Evolutionary conservation across 2,113 vertebrate genomes (phyloP).

Genomic region (Okapia johnstoni): DNA sequence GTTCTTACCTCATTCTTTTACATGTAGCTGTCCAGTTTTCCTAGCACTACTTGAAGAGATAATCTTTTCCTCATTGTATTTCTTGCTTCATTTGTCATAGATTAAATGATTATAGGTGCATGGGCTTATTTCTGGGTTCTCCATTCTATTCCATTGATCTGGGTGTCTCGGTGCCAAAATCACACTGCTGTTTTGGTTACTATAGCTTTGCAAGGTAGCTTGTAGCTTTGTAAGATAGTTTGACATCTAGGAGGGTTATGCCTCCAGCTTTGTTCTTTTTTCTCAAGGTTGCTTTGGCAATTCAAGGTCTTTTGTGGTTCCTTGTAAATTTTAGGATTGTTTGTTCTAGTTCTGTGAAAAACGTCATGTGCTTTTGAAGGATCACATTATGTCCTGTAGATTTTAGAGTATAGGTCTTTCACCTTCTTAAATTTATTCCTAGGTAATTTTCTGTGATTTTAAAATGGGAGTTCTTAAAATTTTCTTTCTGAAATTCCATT

Average conservation of each 20-base stretch:
- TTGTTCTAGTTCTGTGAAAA: not conserved
- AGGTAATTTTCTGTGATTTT: not conserved
- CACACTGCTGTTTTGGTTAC: not conserved
- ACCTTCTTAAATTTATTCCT: not conserved
- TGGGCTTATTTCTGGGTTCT: not conserved
- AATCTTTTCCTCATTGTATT: not conserved
- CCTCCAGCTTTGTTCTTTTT: not conserved
- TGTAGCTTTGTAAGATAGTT: not conserved
- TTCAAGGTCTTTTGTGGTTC: not conserved
- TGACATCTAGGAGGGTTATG: not conserved
- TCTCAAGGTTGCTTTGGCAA: not conserved
- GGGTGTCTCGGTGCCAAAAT: not conserved
- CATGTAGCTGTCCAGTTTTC: not conserved
- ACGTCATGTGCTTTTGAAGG: not conserved
- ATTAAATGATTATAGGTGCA: not conserved
- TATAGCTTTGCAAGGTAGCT: not conserved
- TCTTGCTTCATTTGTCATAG: not conserved
- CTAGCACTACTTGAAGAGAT: not conserved
- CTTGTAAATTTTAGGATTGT: not conserved
- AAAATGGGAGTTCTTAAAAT: not conserved
- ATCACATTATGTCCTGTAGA: not conserved
- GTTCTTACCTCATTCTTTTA: not conserved
- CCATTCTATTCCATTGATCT: not conserved
- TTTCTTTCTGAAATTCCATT: not conserved
- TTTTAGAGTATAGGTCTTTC: not conserved